Base-by-base conservation (phyloP, 2,797 vertebrate species). In the Enteromius radiatus region DNA sequence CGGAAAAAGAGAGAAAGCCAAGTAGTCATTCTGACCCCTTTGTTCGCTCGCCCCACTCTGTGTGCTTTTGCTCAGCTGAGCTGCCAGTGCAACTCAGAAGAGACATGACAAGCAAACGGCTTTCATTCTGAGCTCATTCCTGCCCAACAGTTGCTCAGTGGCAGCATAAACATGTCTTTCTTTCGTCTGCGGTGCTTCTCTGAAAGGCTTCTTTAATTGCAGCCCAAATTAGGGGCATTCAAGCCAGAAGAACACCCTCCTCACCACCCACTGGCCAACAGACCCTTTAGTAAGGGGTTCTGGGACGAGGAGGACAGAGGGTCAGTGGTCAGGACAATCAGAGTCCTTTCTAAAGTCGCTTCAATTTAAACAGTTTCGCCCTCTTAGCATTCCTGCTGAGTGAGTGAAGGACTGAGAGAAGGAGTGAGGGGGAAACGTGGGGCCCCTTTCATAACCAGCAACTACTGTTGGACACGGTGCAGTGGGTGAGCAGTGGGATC, bases 171-270 rank as follows among this genome's bases (percentile, higher is more conserved):
- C 92, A 93, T 93, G 92, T 92, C 93, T 94, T 94, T 95, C 92
- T 95, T 91, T 91, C 89, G 89, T 90, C 87, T 56, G 80, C 77
- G 21, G 91, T 91, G 92, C 86, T 88, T 84, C 87, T 89, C 90
- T 94, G 91, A 95, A 95, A 94, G 93, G 89, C 89, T 90, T 88
- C 92, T 95, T 93, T 94, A 95, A 95, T 93, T 93, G 89, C 88
- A 92, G 89, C 89, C 89, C 19, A 91, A 93, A 82, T 91, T 91
- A 93, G 91, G 89, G 88, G 84, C 70, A 85, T 88, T 89, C 87
- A 81, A 84, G 47, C 61, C 77, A 61, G 69, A 79, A 52, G 43
- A 78, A 63, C 31, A 83, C 83, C 81, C 82, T 84, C 83, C 84
- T 84, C 26, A 80, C 75, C 68, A 21, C 52, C 85, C 83, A 86